Base-by-base conservation (phyloP, 2,113 vertebrate species). In the Takifugu bimaculatus region DNA sequence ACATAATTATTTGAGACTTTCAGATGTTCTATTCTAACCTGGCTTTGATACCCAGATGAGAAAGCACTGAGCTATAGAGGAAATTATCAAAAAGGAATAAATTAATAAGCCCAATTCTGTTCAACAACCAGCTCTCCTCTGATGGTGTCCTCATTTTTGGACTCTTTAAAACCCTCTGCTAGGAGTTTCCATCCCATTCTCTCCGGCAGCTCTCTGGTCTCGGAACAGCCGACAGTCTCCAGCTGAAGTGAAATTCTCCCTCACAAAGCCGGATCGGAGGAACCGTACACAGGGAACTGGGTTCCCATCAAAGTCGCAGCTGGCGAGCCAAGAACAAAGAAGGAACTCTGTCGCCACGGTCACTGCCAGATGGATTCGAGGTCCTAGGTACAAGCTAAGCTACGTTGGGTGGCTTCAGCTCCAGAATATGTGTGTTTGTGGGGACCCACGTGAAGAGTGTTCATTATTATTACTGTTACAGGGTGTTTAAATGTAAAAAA, bases 291-390 rank as follows among this genome's bases (percentile, higher is more conserved):
- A 9, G 68, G 47, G 67, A 14, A 3, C 29, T 64, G 62, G 66
- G 50, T 64, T 64, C 64, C 78, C 75, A 81, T 84, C 85, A 77
- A 65, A 69, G 68, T 28, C 63, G 50, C 42, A 25, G 63, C 57
- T 44, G 65, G 60, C 65, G 51, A 63, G 62, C 54, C 60, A 55
- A 76, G 68, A 53, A 80, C 72, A 80, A 74, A 81, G 59, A 51
- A 39, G 59, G 69, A 70, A 77, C 73, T 74, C 50, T 66, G 60
- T 26, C 68, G 69, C 70, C 49, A 67, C 64, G 63, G 75, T 77
- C 60, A 53, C 20, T 20, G 20, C 20, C 20, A 20, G 20, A 20
- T 20, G 20, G 20, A 20, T 20, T 20, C 20, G 20, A 20, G 20
- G 20, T 20, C 20, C 20, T 20, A 20, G 51, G 75, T 67, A 70